Evolutionary conservation across 2,888 invertebrate genomes (phyloP).

Genomic region (Polydesmus complanatus): DNA sequence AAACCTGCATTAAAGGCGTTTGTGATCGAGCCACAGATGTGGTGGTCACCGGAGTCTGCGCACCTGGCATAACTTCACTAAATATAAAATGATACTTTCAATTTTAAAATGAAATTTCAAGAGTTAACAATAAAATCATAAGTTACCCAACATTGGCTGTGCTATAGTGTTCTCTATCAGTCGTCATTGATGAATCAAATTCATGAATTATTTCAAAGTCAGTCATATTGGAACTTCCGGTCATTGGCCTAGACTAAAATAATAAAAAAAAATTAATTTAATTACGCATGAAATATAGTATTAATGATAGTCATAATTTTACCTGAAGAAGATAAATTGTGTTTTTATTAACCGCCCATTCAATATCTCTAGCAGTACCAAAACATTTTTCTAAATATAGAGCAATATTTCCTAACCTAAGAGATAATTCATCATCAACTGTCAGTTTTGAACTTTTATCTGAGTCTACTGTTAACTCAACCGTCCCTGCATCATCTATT

Average conservation of each 20-base stretch:
- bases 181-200: not conserved
- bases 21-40: not conserved
- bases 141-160: not conserved
- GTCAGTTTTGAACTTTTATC: slow-evolving; percentile 38
- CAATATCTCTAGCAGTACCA: slow-evolving; percentile 58
- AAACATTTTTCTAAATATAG: slow-evolving; percentile 49
- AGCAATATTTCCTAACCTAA: slow-evolving; percentile 44
- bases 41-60: not conserved
- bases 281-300: not conserved
- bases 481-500: slow-evolving; percentile 33
- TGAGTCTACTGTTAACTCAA: slow-evolving; percentile 23
- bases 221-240: not conserved
- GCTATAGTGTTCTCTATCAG: not conserved
- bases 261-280: not conserved
- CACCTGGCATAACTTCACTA: not conserved
- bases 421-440: slow-evolving; percentile 40
- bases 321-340: slow-evolving; percentile 25
- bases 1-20: not conserved
- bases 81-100: not conserved
- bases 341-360: slow-evolving; percentile 54
- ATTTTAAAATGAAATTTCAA: not conserved
- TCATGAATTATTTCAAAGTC: slow-evolving; percentile 1
- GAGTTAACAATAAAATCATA: not conserved
- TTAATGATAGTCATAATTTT: not conserved
- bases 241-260: not conserved